Base-by-base conservation (phyloP, 2,888 invertebrate genomes). In the Eurois occulta region DNA sequence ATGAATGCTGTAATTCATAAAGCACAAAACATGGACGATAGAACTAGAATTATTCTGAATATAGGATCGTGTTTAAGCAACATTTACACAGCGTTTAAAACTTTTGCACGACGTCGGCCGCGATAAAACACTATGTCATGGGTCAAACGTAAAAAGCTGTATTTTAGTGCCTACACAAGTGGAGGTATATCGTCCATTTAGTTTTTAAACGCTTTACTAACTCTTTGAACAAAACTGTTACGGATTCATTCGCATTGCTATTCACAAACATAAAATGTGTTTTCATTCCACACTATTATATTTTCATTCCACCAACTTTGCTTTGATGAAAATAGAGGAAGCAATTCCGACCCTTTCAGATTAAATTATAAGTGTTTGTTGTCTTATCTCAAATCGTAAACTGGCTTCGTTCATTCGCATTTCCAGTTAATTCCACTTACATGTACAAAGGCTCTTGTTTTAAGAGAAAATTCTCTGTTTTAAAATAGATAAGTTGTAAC, bases 61-160 rank as follows among this genome's bases (percentile, higher is more conserved):
- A 75, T 83, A 79, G 69, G 69, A 43, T 62, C 67, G n/a, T 24
- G 46, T 72, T 41, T 41, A 65, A 62, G 28, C 52, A 62, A 69
- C 74, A 68, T 84, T 72, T 35, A 64, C 69, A 72, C 28, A 18
- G 41, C 55, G 38, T 72, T 86, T 69, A 74, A 83, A 86, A 76
- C 28, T 81, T 83, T 86, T 73, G 70, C 71, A 74, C 48, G 65
- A 72, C 35, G 48, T 21, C 62, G 35, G 58, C n/a, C 41, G 73
- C 28, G 58, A 55, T 77, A 55, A 46, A 68, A 43, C 52, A 65
- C 48, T 73, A 66, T 73, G 65, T 71, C 72, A 70, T 76, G 65
- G 16, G 55, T 62, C 41, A 71, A 71, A 82, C 46, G 13, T 66
- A 43, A 68, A 80, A 85, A 41, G 28, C 65, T 68, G 48, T 48